Percentiles rank a stretch among this genome's conserved stretches.
phyloP scores from a whole-genome alignment of 2,888 invertebrate species.

The Dryocosmus kuriphilus region DNA sequence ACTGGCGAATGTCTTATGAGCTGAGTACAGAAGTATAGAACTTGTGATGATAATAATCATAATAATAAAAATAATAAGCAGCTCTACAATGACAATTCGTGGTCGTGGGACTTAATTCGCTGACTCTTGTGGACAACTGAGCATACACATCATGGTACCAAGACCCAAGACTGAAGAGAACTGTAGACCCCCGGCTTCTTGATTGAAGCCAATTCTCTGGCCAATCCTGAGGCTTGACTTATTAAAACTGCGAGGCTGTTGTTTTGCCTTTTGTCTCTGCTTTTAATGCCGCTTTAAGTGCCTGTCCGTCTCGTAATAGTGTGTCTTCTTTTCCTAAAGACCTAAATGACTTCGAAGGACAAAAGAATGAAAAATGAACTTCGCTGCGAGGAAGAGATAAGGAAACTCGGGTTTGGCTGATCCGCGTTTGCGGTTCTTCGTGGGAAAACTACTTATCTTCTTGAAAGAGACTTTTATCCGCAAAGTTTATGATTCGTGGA shows the following conservation, averaged over 20 bases:
- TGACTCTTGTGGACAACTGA: slow-evolving; percentile 2
- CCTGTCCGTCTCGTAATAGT: background rate
- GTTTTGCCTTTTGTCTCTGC: slow-evolving; percentile 74
- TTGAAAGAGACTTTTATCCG: slow-evolving; percentile 2
- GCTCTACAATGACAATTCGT: slow-evolving; percentile 21
- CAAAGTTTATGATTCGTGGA: slow-evolving; percentile 23
- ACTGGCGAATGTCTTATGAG: slow-evolving; percentile 25
- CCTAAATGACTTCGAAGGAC: slow-evolving; percentile 9
- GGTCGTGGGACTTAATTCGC: slow-evolving; percentile 19
- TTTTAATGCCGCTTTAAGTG: slow-evolving; percentile 56
- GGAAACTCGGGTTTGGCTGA: slow-evolving; percentile 7
- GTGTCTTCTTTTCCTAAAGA: slow-evolving; percentile 12
- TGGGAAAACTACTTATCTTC: slow-evolving; percentile 21
- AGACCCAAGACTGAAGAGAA: slow-evolving; percentile 12
- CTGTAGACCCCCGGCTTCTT: slow-evolving; percentile 69
- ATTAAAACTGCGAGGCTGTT: slow-evolving; percentile 73
- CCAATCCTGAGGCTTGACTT: slow-evolving; percentile 72
- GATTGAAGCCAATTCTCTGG: slow-evolving; percentile 74
- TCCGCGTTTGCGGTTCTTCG: slow-evolving; percentile 14
- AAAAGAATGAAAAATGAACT: slow-evolving; percentile 18
- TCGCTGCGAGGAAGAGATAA: slow-evolving; percentile 14
- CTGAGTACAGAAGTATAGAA: slow-evolving; percentile 4
- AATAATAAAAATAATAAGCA: slow-evolving; percentile 22
- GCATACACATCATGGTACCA: slow-evolving; percentile 16
- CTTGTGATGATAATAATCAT: slow-evolving; percentile 8